Conservation (phyloP, 2,888 invertebrate species). For the Ophioninae sp. region DNA sequence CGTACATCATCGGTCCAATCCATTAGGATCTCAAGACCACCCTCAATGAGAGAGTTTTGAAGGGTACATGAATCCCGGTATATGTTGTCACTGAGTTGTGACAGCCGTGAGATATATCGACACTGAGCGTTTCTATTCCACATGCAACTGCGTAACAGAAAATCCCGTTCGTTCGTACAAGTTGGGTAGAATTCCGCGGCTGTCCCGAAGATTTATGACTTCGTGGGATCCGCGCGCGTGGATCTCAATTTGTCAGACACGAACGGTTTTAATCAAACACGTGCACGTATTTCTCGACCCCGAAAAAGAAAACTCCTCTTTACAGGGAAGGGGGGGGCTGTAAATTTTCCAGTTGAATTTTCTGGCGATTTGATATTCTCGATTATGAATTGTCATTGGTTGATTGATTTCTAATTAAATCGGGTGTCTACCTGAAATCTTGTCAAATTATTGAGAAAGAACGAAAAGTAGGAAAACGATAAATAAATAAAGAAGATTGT, state of each 20-base stretch:
- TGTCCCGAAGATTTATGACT: constrained; percentile 56
- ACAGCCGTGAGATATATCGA: constrained; percentile 49
- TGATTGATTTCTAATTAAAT: not conserved
- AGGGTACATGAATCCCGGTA: constrained; percentile 70
- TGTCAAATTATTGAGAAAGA: too few species aligned
- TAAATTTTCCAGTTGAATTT: not conserved
- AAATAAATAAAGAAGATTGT: too few species aligned
- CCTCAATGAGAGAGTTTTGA: constrained; percentile 57
- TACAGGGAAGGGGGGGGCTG: too few species aligned
- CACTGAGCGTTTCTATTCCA: not conserved
- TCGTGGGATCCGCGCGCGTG: constrained; percentile 22
- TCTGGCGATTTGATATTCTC: not conserved
- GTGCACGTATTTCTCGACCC: not conserved
- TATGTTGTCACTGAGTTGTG: constrained; percentile 64
- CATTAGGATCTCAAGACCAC: constrained; percentile 72
- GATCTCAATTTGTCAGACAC: constrained; percentile 31
- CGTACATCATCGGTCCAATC: constrained; percentile 77
- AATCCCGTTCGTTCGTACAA: constrained; percentile 49
- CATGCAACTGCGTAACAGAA: constrained; percentile 52
- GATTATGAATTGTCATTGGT: not conserved
- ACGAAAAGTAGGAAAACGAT: too few species aligned
- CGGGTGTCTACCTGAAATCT: not conserved
- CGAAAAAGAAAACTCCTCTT: not conserved
- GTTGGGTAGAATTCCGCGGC: constrained; percentile 58
- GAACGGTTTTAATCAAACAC: constrained; percentile 16